A percentile compares a stretch with the other conserved stretches of the same genome.
These are phyloP conservation scores for Illadopsis cleaveri DNA, from an alignment of 2,113 vertebrate genomes.

Conservation along the genomic window DNA sequence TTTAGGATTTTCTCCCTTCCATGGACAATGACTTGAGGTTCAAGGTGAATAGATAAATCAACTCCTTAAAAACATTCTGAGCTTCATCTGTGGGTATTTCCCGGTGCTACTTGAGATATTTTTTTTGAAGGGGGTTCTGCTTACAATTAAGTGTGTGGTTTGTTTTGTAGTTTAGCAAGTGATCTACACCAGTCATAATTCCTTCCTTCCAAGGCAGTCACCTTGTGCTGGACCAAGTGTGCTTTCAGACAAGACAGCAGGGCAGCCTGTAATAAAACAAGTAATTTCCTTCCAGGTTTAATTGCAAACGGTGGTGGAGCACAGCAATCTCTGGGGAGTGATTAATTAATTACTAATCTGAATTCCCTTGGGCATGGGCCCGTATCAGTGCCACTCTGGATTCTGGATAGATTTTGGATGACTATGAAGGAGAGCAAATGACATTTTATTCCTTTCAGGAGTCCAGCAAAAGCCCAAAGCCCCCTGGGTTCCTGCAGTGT, in stretches of 20 bases:
- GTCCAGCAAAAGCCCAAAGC: background rate
- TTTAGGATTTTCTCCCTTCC: background rate
- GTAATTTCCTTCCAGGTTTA: background rate
- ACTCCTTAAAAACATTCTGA: background rate
- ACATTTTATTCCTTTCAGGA: background rate
- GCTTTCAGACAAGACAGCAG: background rate
- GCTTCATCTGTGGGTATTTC: background rate
- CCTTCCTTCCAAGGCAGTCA: background rate
- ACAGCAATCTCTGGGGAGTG: background rate
- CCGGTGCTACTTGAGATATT: background rate
- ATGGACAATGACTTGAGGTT: background rate
- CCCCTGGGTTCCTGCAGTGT: background rate
- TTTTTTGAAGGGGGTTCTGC: background rate
- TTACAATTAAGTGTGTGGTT: background rate
- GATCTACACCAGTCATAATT: accelerated
- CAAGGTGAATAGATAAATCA: background rate
- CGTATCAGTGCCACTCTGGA: background rate
- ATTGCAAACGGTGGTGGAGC: background rate
- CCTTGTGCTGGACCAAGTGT: background rate
- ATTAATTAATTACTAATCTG: background rate
- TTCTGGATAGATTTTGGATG: background rate
- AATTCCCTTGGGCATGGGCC: background rate
- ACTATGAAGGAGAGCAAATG: background rate
- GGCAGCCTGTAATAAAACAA: background rate
- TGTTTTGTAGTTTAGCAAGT: background rate